Percentiles rank a stretch among this genome's conserved stretches.
phyloP scores from a whole-genome alignment of 2,888 invertebrate genomes.

The Meandrusa payeni region DNA sequence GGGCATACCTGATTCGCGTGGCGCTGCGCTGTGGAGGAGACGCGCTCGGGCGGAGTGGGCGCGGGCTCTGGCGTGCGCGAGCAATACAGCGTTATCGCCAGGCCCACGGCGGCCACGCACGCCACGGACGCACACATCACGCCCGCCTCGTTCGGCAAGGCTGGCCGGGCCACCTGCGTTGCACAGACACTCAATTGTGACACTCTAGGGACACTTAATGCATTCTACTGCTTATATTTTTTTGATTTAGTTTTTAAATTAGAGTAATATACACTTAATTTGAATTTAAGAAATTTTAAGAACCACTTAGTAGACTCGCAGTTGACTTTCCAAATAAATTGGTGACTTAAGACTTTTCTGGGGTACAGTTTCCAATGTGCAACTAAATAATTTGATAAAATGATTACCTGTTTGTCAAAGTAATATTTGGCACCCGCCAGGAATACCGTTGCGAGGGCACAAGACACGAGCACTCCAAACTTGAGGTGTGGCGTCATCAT shows the following conservation, averaged over 20 bases:
- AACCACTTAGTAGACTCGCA: no score
- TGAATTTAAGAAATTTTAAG: no score
- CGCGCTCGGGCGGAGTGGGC: constrained; percentile 56
- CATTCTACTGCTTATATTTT: no score
- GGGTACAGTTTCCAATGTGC: no score
- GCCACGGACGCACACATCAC: constrained; percentile 83
- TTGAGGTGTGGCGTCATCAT: constrained; percentile 82
- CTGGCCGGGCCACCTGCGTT: constrained; percentile 44
- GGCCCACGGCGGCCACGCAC: constrained; percentile 82
- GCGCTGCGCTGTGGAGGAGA: constrained; percentile 60
- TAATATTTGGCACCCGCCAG: constrained; percentile 87
- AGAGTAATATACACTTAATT: no score
- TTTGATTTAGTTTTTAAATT: no score
- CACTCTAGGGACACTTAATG: no score
- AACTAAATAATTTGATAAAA: no score
- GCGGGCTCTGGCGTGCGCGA: constrained; percentile 52
- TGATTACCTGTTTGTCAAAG: constrained; percentile 82
- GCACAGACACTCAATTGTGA: neutral
- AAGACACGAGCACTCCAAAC: constrained; percentile 86
- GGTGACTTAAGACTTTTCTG: no score
- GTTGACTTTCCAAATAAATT: no score
- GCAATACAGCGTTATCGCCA: constrained; percentile 82
- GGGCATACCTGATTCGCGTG: constrained; percentile 27
- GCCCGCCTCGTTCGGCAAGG: constrained; percentile 80
- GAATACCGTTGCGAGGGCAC: constrained; percentile 85